Evolutionary conservation across 2,113 vertebrate species (phyloP).

Genomic region (Bagarius yarrelli): DNA sequence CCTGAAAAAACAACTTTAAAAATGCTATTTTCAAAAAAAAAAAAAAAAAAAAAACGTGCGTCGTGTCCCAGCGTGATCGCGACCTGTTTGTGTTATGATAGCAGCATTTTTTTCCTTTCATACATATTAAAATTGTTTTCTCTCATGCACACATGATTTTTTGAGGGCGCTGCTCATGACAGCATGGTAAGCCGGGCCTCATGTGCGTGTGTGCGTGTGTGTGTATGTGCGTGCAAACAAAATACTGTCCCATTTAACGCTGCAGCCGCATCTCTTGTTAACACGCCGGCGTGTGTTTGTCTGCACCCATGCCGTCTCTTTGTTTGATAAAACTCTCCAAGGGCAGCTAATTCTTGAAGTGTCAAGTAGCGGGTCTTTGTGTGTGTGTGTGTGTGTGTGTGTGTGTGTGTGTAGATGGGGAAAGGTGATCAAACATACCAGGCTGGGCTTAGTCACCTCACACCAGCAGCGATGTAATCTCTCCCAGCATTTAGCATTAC

Average conservation of each 20-base stretch:
- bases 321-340: conserved; percentile 52
- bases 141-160: conserved; percentile 22
- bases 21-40: neutral
- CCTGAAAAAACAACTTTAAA: conserved; percentile 11
- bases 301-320: conserved; percentile 26
- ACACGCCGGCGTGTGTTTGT: conserved; percentile 21
- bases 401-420: conserved; percentile 45
- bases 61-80: neutral
- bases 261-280: conserved; percentile 25
- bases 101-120: conserved; percentile 23
- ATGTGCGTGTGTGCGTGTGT: too few species aligned
- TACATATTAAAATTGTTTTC: conserved; percentile 39
- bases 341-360: conserved; percentile 60
- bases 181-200: neutral
- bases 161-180: conserved; percentile 22
- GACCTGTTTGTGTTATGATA: conserved; percentile 21
- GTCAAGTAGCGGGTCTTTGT: conserved; percentile 56
- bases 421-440: conserved; percentile 50
- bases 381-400: conserved; percentile 40
- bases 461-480: conserved; percentile 55
- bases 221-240: neutral
- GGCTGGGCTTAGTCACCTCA: conserved; percentile 60
- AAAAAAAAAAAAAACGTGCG: neutral
- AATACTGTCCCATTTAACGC: conserved; percentile 27
- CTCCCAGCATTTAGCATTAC: conserved; percentile 60